Evolutionary conservation across 2,888 invertebrate genomes (phyloP).

Genomic region (Leucophenga montana): DNA sequence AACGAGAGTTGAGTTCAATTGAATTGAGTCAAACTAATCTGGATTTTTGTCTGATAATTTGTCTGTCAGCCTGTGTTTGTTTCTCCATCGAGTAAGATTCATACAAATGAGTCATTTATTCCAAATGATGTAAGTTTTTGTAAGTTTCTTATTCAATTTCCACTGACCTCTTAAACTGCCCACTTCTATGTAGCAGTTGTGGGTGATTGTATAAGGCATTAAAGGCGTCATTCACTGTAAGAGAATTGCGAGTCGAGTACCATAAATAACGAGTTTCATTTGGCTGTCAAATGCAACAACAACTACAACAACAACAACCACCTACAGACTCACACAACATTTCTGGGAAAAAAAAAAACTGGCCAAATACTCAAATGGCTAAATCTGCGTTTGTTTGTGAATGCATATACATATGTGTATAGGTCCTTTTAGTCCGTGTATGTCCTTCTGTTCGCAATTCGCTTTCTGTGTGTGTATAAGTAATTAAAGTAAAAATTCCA

Average conservation of each 20-base stretch:
- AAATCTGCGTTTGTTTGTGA: constrained; percentile 22
- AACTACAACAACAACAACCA: not conserved
- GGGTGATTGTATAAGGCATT: not conserved
- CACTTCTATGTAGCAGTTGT: no score
- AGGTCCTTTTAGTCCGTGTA: not conserved
- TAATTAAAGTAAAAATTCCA: constrained; percentile 27
- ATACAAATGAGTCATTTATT: no score
- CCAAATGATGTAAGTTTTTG: no score
- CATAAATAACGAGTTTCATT: constrained; percentile 29
- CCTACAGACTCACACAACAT: constrained; percentile 1
- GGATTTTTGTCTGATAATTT: no score
- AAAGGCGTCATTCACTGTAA: not conserved
- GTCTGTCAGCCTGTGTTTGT: no score
- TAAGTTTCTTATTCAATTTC: no score
- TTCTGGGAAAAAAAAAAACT: not conserved
- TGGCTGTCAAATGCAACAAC: constrained; percentile 26
- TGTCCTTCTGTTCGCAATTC: not conserved
- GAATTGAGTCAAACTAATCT: no score
- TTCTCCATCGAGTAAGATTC: no score
- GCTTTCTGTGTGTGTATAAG: constrained; percentile 8
- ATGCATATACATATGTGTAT: not conserved
- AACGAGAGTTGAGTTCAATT: no score
- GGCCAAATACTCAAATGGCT: constrained; percentile 21
- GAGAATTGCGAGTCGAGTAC: constrained; percentile 27
- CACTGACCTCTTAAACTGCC: no score